These are phyloP conservation scores for Tinamus major DNA, from an alignment of 2,797 vertebrate species.

Conservation along the genomic window DNA sequence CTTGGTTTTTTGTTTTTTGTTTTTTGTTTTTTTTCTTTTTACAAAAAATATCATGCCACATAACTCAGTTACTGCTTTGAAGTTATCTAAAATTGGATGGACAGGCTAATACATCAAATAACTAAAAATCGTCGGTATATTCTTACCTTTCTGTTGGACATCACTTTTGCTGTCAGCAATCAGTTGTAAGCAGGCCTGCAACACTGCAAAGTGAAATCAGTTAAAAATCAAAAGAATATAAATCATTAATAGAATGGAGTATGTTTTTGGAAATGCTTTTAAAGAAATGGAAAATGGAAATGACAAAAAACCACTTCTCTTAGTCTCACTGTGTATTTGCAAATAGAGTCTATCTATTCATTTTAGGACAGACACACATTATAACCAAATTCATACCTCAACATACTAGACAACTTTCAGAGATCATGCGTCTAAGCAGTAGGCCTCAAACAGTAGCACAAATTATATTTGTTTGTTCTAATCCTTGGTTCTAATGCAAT, in stretches of 20 bases:
- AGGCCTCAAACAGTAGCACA: neutral
- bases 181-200: constrained; percentile 92
- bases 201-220: constrained; percentile 78
- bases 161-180: constrained; percentile 87
- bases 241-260: neutral
- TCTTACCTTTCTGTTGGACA: constrained; percentile 88
- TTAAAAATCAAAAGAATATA: constrained; percentile 18
- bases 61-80: neutral
- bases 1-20: neutral
- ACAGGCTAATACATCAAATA: neutral
- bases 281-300: neutral
- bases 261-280: neutral
- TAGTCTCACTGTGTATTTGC: neutral
- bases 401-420: neutral
- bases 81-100: neutral
- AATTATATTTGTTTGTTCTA: neutral
- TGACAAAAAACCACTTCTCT: neutral
- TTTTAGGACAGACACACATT: neutral
- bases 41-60: neutral
- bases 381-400: neutral
- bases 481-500: neutral
- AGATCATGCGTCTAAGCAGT: neutral
- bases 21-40: neutral
- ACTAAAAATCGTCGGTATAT: neutral
- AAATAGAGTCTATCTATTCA: neutral